phyloP scores from a whole-genome alignment of 2,113 vertebrate species.

The Catharus minimus region DNA sequence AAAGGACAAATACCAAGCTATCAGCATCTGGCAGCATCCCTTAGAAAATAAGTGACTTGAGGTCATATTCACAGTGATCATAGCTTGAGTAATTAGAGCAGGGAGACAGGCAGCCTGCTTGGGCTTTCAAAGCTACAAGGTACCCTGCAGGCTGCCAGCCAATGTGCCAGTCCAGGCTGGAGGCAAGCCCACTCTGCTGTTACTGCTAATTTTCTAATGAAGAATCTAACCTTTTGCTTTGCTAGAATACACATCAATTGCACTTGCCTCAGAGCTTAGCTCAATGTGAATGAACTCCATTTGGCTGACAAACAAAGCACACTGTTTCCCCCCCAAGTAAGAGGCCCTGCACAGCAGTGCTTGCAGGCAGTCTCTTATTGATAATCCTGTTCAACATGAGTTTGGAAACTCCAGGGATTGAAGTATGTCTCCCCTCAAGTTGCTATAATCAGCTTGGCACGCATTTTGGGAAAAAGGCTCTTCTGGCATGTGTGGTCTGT shows the following conservation, averaged over 20 bases:
- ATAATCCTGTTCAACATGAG: neutral
- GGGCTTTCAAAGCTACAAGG: conserved; percentile 23
- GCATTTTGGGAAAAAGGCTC: neutral
- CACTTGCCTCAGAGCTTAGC: neutral
- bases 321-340: neutral
- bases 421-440: neutral
- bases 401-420: neutral
- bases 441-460: neutral
- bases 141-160: conserved; percentile 18
- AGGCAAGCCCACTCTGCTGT: conserved; percentile 32
- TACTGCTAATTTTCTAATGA: conserved; percentile 43
- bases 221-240: conserved; percentile 45
- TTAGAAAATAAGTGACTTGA: neutral
- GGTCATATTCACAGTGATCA: conserved; percentile 17
- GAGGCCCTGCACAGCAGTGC: neutral
- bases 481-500: neutral
- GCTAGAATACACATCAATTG: conserved; percentile 9
- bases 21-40: conserved; percentile 45
- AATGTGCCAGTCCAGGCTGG: neutral
- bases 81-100: conserved; percentile 48
- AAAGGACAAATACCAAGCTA: conserved; percentile 21
- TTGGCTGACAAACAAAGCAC: neutral
- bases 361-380: neutral
- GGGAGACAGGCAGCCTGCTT: conserved; percentile 20
- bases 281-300: neutral